phyloP scores from a whole-genome alignment of 2,888 invertebrate genomes.

The Eudemis profundana region DNA sequence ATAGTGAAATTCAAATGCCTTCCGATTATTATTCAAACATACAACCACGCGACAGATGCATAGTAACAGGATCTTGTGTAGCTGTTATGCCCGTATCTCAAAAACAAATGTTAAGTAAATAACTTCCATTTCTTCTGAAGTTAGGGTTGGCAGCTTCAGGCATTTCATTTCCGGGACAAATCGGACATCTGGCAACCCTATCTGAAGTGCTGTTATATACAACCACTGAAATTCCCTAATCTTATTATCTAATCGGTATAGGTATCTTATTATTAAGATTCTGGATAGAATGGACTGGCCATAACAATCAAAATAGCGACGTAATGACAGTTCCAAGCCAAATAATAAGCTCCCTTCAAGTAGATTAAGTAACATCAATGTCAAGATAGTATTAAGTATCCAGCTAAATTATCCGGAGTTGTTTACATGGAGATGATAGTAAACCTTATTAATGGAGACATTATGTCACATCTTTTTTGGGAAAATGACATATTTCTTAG shows the following conservation, averaged over 20 bases:
- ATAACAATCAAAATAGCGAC: constrained; percentile 3
- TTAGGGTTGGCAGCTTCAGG: no score
- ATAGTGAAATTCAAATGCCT: no score
- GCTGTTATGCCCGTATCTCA: no score
- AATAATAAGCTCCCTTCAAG: constrained; percentile 2
- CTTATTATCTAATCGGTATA: neutral
- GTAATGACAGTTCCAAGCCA: neutral
- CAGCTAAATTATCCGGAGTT: constrained; percentile 12
- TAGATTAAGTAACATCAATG: constrained; percentile 2
- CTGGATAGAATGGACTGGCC: neutral
- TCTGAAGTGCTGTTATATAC: no score
- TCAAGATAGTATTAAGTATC: constrained; percentile 7
- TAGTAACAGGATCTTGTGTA: no score
- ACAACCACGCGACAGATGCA: no score
- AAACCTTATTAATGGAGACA: constrained; percentile 25
- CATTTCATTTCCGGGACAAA: no score
- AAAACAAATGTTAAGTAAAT: no score
- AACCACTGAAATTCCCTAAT: constrained; percentile 29
- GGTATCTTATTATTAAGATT: neutral
- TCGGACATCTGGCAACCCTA: no score
- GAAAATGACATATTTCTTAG: neutral
- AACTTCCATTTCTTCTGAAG: no score
- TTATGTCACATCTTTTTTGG: neutral
- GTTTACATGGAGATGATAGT: constrained; percentile 1
- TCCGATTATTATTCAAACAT: no score